Percentiles rank a stretch among this genome's conserved stretches.
These are phyloP conservation scores for Anolis carolinensis DNA, from an alignment of 2,113 vertebrate species.

Conservation along the genomic window DNA sequence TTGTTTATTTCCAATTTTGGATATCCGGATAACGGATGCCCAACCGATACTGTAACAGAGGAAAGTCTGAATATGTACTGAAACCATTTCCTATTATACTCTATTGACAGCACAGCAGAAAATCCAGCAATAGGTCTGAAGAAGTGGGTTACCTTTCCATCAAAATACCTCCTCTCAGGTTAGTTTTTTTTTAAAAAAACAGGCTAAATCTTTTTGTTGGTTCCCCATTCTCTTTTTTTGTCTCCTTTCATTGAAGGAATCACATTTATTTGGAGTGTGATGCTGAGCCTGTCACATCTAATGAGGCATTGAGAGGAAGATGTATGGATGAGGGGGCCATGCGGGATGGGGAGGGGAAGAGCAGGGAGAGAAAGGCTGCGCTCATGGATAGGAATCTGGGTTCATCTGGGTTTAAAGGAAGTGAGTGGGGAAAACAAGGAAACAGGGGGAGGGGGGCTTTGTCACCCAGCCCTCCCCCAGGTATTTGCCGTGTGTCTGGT, in stretches of 20 bases:
- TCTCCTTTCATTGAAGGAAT: neutral
- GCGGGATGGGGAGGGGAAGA: neutral
- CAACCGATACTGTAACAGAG: neutral
- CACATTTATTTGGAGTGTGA: conserved; percentile 4
- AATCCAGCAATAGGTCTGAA: neutral
- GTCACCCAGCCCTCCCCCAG: neutral
- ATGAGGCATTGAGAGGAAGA: conserved; percentile 11
- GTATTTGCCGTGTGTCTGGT: neutral
- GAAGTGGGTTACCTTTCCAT: neutral
- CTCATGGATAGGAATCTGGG: neutral
- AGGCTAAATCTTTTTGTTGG: neutral
- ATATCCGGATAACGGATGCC: no score
- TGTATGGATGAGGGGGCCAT: neutral
- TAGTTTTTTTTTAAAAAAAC: no score
- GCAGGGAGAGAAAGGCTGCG: neutral
- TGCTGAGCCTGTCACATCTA: conserved; percentile 9
- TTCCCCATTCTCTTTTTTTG: neutral
- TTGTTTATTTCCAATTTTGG: no score
- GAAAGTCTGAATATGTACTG: neutral
- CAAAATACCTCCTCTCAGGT: neutral
- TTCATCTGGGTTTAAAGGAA: neutral
- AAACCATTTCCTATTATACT: neutral
- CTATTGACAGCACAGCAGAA: neutral
- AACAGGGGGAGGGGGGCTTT: neutral
- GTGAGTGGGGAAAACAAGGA: neutral